Base-by-base conservation (phyloP, 2,888 invertebrate species). In the Apotomis betuletana region DNA sequence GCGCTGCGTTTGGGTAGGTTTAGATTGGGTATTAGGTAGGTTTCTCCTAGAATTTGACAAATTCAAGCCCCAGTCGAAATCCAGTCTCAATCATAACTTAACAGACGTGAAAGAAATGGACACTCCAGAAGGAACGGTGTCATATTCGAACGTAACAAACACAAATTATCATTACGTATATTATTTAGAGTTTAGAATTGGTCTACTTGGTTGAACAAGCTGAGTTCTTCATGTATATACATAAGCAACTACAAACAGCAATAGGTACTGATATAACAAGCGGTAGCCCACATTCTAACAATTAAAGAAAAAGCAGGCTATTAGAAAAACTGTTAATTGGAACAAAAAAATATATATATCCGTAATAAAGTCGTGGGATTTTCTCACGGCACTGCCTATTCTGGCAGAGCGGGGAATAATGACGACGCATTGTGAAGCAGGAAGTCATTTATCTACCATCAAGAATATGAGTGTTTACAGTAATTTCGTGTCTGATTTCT, bases 371-470 rank as follows among this genome's bases (percentile, higher is more conserved):
- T 88, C 92, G 92, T 93, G 93, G 85, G 93, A 93, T 87, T 74
- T 85, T 93, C 92, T 88, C 92, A 93, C 92, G 92, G 87, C 85
- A 82, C 82, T 83, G 84, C 85, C 88, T 85, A 89, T 91, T 90
- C 89, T 88, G 82, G 83, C 78, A 75, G 82, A 82, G 81, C 81
- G 85, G 80, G 83, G 88, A 89, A 89, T 93, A 92, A 93, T 92
- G 92, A 92, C 89, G 91, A 85, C 88, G 91, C 83, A 92, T 92
- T 93, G 92, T 93, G 83, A 85, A 88, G 89, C 92, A 92, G 93
- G 93, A 93, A 93, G 93, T 92, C 86, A 91, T 92, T 93, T 93
- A 92, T 92, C 92, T 92, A 91, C 88, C 92, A 93, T 92, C 92
- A 92, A 91, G 91, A 92, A 92, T 93, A 92, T 92, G 90, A 92